Conservation (phyloP, 2,113 vertebrate genomes). For the Perognathus longimembris region DNA sequence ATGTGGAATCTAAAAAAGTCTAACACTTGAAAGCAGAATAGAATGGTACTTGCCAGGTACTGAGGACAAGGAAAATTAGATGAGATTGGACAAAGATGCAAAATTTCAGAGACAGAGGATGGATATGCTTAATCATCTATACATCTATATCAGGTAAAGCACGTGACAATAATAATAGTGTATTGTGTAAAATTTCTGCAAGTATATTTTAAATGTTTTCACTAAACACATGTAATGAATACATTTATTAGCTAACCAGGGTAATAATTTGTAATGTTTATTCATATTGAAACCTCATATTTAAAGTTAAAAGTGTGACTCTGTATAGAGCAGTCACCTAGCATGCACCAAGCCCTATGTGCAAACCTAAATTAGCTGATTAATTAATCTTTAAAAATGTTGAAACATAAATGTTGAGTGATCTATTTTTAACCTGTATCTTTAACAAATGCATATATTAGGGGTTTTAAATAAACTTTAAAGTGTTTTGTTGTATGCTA, state of each 20-base stretch:
- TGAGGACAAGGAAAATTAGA: neutral
- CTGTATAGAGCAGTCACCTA: neutral
- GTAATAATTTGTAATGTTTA: neutral
- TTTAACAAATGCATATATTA: no score
- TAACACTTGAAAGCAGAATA: accelerated
- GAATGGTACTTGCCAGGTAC: neutral
- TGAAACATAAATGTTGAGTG: no score
- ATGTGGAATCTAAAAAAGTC: neutral
- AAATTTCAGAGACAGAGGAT: neutral
- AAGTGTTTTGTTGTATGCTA: no score
- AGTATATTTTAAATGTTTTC: neutral
- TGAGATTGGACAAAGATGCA: no score
- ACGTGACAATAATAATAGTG: neutral
- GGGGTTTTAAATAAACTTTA: no score
- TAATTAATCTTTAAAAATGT: no score
- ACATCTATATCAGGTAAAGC: no score
- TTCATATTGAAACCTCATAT: neutral
- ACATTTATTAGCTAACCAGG: neutral
- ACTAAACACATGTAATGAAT: neutral
- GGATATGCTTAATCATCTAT: no score
- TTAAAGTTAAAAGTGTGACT: neutral
- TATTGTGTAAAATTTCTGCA: neutral
- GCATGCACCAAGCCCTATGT: neutral
- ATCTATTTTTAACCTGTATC: no score
- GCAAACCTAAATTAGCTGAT: no score